Evolutionary conservation across 2,113 vertebrate genomes (phyloP).

Genomic region (Pteropus alecto): DNA sequence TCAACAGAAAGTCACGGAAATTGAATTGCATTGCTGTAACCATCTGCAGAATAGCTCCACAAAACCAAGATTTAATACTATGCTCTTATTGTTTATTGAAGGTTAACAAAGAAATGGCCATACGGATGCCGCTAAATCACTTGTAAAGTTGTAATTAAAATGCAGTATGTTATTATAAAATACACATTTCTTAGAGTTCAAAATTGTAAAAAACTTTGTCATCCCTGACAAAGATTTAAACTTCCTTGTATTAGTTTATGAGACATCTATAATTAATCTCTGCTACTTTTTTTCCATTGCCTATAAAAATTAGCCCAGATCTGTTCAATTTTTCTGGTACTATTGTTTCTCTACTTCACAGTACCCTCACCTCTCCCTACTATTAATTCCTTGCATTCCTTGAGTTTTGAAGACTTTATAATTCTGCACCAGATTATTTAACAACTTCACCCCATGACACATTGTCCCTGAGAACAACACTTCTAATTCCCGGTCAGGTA

Average conservation of each 20-base stretch:
- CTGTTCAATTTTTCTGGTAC: background rate
- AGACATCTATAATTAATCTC: background rate
- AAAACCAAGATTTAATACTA: background rate
- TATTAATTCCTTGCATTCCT: background rate
- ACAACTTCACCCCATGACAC: background rate
- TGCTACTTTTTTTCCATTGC: background rate
- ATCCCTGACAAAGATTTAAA: background rate
- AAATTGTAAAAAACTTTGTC: background rate
- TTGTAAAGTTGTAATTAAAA: background rate
- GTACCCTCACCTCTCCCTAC: background rate
- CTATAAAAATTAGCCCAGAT: background rate
- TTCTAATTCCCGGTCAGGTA: background rate
- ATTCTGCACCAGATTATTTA: background rate
- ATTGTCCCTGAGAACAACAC: background rate
- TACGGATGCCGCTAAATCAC: background rate
- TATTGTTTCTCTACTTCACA: background rate
- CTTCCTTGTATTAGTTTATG: background rate
- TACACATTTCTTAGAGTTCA: background rate
- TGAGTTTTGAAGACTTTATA: background rate
- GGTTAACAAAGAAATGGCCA: background rate
- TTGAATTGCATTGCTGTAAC: background rate
- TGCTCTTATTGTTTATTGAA: background rate
- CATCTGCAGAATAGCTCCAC: background rate
- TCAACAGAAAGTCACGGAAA: background rate
- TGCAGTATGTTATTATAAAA: background rate